Evolutionary conservation across 2,888 invertebrate species (phyloP).

Genomic region (Aromia moschata): DNA sequence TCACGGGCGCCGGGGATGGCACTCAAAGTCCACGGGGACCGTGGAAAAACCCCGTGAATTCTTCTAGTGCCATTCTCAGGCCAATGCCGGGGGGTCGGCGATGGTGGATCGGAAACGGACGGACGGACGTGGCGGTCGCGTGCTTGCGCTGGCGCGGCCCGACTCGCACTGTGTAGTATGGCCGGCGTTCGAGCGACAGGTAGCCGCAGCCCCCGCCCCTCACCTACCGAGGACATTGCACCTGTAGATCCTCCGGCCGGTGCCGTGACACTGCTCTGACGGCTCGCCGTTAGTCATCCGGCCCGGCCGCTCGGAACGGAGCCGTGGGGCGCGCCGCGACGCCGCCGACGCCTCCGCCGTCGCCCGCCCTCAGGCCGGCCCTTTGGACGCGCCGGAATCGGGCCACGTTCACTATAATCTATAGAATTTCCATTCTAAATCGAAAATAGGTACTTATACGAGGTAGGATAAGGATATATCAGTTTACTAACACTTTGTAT

Average conservation of each 20-base stretch:
- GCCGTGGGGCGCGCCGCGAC: conserved; percentile 29
- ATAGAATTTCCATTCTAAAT: too few species aligned
- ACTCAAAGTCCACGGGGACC: conserved; percentile 76
- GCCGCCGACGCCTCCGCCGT: background rate
- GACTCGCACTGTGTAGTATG: conserved; percentile 55
- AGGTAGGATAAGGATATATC: too few species aligned
- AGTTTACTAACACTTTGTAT: too few species aligned
- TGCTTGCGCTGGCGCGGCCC: conserved; percentile 48
- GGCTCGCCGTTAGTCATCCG: conserved; percentile 60
- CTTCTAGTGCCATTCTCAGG: conserved; percentile 88
- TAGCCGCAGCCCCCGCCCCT: conserved; percentile 57
- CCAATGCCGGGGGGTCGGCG: conserved; percentile 44
- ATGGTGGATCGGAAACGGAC: conserved; percentile 11
- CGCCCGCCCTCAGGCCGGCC: background rate
- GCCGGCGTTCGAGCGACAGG: conserved; percentile 57
- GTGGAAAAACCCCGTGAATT: conserved; percentile 82
- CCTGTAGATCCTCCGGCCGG: conserved; percentile 58
- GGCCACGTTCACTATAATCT: too few species aligned
- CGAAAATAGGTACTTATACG: too few species aligned
- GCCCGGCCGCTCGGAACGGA: conserved; percentile 51
- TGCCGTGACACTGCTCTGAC: conserved; percentile 53
- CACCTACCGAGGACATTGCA: conserved; percentile 62
- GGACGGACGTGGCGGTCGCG: conserved; percentile 32
- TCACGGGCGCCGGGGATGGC: conserved; percentile 67
- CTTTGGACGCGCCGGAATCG: background rate